Evolutionary conservation across 2,888 invertebrate genomes (phyloP), one percentile per base, ranked within the genome.

Genomic region (Drosophila gaucha): DNA sequence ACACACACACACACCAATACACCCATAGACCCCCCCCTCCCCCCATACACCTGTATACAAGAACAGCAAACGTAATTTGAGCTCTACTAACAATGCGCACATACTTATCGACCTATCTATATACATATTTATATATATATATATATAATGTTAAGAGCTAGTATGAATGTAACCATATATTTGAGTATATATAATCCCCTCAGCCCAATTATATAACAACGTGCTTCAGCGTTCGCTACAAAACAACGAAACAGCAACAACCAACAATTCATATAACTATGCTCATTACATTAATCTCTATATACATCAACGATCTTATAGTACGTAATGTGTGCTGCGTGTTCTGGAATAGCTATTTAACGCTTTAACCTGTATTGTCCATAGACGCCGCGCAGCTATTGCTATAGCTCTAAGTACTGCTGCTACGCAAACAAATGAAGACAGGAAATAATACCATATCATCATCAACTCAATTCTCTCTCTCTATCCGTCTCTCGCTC

Each of bases 211-310:
- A 33, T 20, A 14, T 22, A 20, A 67, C 73, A 39, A 35, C 38
- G 55, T 68, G 74, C 75, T 68, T 70, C 69, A 74, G 75, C 75
- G 75, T 74, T 71, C 33, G 69, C 69, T 56, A 50, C 47, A 38
- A 35, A n/a, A 26, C 12, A 26, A n/a, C 24, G 12, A 30, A 26
- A 26, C 43, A 16, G 9, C 47, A 47, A 9, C 28, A 30, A 24
- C 18, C 10, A 35, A 35, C 16, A 62, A 31, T 24, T 38, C 12
- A 30, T 46, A 18, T 41, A n/a, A n/a, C 64, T 39, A 47, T 47
- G 33, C 31, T 31, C 39, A 60, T 60, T 33, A 9, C 63, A 22
- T 58, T 18, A 12, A 46, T 49, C n/a, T 33, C 20, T 30, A 14
- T 10, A 33, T 28, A 26, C 30, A 44, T 33, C 44, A 16, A 10